Percentiles rank a stretch among this genome's conserved stretches.
phyloP scores from a whole-genome alignment of 2,797 vertebrate species.

The Naso thynnoides region DNA sequence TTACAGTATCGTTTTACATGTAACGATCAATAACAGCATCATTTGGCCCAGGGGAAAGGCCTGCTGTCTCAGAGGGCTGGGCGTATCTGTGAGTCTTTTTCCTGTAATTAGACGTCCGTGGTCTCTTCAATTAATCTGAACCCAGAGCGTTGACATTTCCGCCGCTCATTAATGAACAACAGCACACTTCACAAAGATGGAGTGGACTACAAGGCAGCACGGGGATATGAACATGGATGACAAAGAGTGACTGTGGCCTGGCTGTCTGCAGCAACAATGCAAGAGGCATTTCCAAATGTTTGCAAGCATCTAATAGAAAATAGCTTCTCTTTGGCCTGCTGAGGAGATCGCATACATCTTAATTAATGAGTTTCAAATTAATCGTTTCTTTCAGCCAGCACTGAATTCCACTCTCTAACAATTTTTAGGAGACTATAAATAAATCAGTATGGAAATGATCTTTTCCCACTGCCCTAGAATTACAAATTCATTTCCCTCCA shows the following conservation, averaged over 20 bases:
- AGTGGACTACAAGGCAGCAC: slow-evolving; percentile 50
- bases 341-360: slow-evolving; percentile 46
- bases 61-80: slow-evolving; percentile 60
- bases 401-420: slow-evolving; percentile 59
- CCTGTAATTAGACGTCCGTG: slow-evolving; percentile 77
- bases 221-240: slow-evolving; percentile 42
- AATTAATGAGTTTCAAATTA: slow-evolving; percentile 73
- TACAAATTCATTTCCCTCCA: slow-evolving; percentile 62
- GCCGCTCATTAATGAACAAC: slow-evolving; percentile 73
- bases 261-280: slow-evolving; percentile 44
- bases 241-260: not conserved
- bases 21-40: slow-evolving; percentile 76
- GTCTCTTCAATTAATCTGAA: slow-evolving; percentile 79
- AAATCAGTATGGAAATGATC: slow-evolving; percentile 71
- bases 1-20: slow-evolving; percentile 74
- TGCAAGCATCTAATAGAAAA: slow-evolving; percentile 24
- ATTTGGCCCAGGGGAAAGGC: slow-evolving; percentile 69
- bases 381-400: slow-evolving; percentile 52
- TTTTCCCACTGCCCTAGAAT: slow-evolving; percentile 51
- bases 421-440: slow-evolving; percentile 75
- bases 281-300: slow-evolving; percentile 44
- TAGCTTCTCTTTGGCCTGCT: slow-evolving; percentile 30
- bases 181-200: slow-evolving; percentile 57
- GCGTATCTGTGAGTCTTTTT: slow-evolving; percentile 76
- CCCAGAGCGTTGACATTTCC: slow-evolving; percentile 78